A percentile compares a stretch with the other conserved stretches of the same genome.
These are phyloP conservation scores for Lethenteron reissneri DNA, from an alignment of 2,113 vertebrate species.

Conservation along the genomic window DNA sequence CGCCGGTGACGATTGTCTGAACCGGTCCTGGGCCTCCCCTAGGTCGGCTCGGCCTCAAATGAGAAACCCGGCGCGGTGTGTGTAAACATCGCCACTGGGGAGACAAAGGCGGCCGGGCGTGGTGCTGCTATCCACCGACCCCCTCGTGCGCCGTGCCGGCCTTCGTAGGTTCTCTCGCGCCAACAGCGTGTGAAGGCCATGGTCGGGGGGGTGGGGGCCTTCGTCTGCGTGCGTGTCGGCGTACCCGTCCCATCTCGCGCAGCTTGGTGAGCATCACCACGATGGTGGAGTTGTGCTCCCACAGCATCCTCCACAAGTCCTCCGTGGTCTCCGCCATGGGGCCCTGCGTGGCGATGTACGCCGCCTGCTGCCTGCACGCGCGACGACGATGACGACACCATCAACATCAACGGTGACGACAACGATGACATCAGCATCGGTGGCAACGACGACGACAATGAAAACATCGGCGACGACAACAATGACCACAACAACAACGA, in stretches of 20 bases:
- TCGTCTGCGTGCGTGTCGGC: conserved; percentile 4
- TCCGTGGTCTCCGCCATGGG: conserved; percentile 74
- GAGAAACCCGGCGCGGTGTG: too few relatives aligned
- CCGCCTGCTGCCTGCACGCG: conserved; percentile 58
- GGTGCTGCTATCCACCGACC: too few relatives aligned
- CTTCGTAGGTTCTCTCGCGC: conserved; percentile 45
- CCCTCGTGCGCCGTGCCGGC: too few relatives aligned
- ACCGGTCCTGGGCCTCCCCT: too few relatives aligned
- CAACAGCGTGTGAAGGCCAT: conserved; percentile 98
- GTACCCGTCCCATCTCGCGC: conserved; percentile 77
- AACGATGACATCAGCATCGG: not conserved
- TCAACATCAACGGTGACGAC: not conserved
- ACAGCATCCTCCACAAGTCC: conserved; percentile 97
- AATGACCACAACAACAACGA: not conserved
- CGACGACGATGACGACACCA: not conserved
- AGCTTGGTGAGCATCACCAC: conserved; percentile 93
- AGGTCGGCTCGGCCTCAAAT: too few relatives aligned
- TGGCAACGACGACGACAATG: not conserved
- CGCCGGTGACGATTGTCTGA: too few relatives aligned
- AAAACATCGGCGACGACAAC: not conserved
- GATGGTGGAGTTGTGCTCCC: conserved; percentile 95
- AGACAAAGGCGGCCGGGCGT: too few relatives aligned
- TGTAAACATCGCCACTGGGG: too few relatives aligned
- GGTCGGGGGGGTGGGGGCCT: conserved; percentile 28
- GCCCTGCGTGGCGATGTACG: conserved; percentile 82